These are phyloP conservation scores for Aquatica leii DNA, from an alignment of 2,888 invertebrate genomes.

Conservation along the genomic window DNA sequence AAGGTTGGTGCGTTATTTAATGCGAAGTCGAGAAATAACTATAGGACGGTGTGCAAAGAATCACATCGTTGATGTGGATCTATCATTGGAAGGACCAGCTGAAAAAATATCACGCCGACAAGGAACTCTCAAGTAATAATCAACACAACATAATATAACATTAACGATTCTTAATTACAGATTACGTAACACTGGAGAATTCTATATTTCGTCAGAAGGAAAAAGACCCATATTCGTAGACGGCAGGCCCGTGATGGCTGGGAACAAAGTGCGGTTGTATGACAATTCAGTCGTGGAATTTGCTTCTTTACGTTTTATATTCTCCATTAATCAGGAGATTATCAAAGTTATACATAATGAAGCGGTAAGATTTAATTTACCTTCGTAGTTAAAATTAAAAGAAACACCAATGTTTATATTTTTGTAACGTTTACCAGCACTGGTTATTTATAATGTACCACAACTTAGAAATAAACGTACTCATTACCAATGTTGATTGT, in stretches of 20 bases:
- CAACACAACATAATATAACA: not conserved
- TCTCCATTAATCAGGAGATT: conserved; percentile 90
- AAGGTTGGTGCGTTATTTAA: conserved; percentile 89
- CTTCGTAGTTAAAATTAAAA: conserved; percentile 46
- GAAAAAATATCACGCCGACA: conserved; percentile 93
- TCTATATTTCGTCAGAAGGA: conserved; percentile 94
- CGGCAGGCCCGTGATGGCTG: conserved; percentile 86
- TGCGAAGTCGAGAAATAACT: conserved; percentile 94
- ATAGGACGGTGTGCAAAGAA: conserved; percentile 91
- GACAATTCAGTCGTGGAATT: conserved; percentile 97
- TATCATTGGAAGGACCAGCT: conserved; percentile 92
- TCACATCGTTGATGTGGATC: conserved; percentile 90
- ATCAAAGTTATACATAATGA: conserved; percentile 90
- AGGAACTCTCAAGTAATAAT: conserved; percentile 76
- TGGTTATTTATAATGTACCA: too few relatives aligned
- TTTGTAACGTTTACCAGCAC: too few relatives aligned
- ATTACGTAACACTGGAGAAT: conserved; percentile 91
- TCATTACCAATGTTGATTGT: too few relatives aligned
- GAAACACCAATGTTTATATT: too few relatives aligned
- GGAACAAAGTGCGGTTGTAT: conserved; percentile 88
- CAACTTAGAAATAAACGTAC: too few relatives aligned
- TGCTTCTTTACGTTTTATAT: conserved; percentile 90
- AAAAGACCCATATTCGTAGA: conserved; percentile 95
- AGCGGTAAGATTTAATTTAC: conserved; percentile 79
- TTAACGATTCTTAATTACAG: conserved; percentile 55